These are phyloP conservation scores for Sterrhoptilus dennistouni DNA, from an alignment of 2,113 vertebrate species.

Conservation along the genomic window DNA sequence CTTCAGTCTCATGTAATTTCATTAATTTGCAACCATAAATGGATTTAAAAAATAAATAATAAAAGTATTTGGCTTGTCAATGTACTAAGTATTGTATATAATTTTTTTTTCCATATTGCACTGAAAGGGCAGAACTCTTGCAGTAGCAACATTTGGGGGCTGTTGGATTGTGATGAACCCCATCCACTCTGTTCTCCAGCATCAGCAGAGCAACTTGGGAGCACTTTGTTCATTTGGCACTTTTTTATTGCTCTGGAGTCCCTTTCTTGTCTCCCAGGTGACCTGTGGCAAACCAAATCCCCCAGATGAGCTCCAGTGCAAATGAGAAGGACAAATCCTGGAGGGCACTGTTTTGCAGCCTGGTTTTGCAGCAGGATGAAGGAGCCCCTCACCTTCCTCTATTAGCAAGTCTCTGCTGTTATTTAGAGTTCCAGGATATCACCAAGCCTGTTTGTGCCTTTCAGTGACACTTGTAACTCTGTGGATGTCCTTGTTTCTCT, in stretches of 20 bases:
- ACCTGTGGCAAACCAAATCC: not conserved
- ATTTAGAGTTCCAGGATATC: not conserved
- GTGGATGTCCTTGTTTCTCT: not conserved
- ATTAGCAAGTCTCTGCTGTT: not conserved
- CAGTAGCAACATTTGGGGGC: not conserved
- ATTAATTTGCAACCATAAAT: conserved; percentile 84
- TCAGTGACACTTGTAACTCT: not conserved
- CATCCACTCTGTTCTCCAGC: accelerated
- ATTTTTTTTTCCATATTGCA: not conserved
- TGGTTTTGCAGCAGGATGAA: not conserved
- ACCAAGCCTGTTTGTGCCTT: not conserved
- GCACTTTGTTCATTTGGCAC: not conserved
- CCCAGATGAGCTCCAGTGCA: not conserved
- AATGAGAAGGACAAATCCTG: not conserved
- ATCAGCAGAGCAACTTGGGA: not conserved
- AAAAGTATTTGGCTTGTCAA: conserved; percentile 60
- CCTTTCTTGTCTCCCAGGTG: not conserved
- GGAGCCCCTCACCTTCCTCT: not conserved
- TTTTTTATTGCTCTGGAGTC: not conserved
- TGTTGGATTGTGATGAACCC: not conserved
- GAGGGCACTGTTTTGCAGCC: not conserved
- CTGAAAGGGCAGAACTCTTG: not conserved
- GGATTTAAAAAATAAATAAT: conserved; percentile 66
- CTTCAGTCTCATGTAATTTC: conserved; percentile 78
- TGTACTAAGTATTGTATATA: not conserved